Conservation (phyloP, 2,113 vertebrate species). For the human region GRCh38 chr16:76637501-76638000, state of each 20-base stretch:
- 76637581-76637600: neutral
- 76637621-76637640: neutral
- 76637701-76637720: too few relatives aligned
- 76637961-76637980: slow-evolving; percentile 33
- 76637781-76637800: too few relatives aligned
- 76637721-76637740: neutral
- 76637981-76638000: slow-evolving; percentile 55
- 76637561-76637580: neutral
- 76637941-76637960: slow-evolving; percentile 40
- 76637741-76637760: neutral
- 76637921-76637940: slow-evolving; percentile 44
- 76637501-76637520: neutral
- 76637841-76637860: neutral
- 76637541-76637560: neutral
- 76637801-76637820: neutral
- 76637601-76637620: neutral
- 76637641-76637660: neutral
- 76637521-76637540: neutral
- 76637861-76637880: neutral
- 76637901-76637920: neutral
- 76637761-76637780: neutral
- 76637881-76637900: neutral
- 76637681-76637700: too few relatives aligned
- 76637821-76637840: neutral
- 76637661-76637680: accelerated